Conservation (phyloP, 2,797 vertebrate genomes). For the Chelonia mydas region DNA sequence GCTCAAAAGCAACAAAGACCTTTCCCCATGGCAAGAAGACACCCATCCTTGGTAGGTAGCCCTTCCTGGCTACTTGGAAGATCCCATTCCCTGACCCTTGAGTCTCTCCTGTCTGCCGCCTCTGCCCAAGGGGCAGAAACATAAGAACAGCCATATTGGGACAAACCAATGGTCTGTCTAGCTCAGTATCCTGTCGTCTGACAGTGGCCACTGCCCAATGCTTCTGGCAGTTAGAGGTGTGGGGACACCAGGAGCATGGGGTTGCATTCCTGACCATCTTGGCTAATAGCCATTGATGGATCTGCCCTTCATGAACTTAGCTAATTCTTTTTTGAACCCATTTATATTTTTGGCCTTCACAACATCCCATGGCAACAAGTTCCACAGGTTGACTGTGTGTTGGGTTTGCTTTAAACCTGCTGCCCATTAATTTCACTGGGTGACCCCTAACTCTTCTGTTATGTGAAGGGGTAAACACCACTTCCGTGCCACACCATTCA, state of each 20-base stretch:
- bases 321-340: not conserved
- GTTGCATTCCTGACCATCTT: not conserved
- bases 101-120: not conserved
- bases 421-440: not conserved
- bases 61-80: not conserved
- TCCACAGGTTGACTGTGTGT: not conserved
- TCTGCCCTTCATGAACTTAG: not conserved
- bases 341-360: not conserved
- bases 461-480: not conserved
- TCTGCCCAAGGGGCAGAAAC: not conserved
- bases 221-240: not conserved
- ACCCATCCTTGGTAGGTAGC: not conserved
- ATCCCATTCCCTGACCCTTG: not conserved
- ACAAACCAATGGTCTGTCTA: not conserved
- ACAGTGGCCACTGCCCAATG: not conserved
- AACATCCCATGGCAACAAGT: not conserved
- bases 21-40: not conserved
- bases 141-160: not conserved
- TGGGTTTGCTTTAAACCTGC: not conserved
- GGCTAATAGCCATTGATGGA: not conserved
- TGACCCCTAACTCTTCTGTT: not conserved
- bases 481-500: not conserved
- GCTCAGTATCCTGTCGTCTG: not conserved
- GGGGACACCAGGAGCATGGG: not conserved
- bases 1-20: not conserved